Conservation (phyloP, 2,888 invertebrate species). For the Sicus ferrugineus region DNA sequence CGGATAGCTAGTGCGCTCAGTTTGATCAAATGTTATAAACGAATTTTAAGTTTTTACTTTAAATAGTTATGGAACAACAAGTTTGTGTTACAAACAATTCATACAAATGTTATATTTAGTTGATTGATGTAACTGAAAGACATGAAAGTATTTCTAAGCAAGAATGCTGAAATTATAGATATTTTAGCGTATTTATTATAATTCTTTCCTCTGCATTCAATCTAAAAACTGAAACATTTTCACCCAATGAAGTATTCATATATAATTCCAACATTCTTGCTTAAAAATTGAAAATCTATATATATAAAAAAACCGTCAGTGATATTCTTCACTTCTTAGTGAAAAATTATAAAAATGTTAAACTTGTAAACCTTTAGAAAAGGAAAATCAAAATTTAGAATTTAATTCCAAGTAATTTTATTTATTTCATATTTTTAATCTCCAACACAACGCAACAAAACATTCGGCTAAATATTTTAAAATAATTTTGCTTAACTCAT, state of each 20-base stretch:
- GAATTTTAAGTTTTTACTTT: constrained; percentile 16
- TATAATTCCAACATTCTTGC: too few species aligned
- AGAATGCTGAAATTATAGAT: too few species aligned
- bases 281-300: too few species aligned
- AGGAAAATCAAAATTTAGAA: neutral
- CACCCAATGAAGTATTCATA: too few species aligned
- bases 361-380: too few species aligned
- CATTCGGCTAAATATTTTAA: neutral
- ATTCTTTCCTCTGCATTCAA: too few species aligned
- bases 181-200: too few species aligned
- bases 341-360: too few species aligned
- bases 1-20: neutral
- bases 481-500: too few species aligned
- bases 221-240: too few species aligned
- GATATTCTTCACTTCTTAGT: too few species aligned
- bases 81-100: constrained; percentile 20
- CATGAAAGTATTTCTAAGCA: neutral
- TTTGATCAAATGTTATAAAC: constrained; percentile 28
- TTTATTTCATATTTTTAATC: neutral
- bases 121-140: neutral
- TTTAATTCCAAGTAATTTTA: neutral
- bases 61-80: constrained; percentile 3
- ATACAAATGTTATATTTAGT: constrained; percentile 19
- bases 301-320: too few species aligned
- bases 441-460: neutral